phyloP scores from a whole-genome alignment of 2,113 vertebrate genomes.

The Plecotus auritus region DNA sequence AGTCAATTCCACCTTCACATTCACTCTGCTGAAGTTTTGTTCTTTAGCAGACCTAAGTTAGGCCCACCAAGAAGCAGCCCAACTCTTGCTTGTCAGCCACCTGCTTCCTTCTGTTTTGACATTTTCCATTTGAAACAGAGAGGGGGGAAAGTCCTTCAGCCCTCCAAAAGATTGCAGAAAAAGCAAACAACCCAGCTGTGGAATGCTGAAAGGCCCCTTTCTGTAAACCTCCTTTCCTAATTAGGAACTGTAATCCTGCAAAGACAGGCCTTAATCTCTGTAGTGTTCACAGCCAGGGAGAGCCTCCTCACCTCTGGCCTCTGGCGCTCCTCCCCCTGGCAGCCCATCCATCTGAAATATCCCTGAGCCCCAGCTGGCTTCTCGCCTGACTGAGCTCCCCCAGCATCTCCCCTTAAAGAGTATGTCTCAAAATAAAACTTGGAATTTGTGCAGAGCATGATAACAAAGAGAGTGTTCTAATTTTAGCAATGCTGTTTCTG shows the following conservation, averaged over 20 bases:
- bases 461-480: neutral
- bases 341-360: neutral
- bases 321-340: conserved; percentile 16
- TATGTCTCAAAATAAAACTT: neutral
- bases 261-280: conserved; percentile 47
- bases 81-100: neutral
- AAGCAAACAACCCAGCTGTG: conserved; percentile 28
- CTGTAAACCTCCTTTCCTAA: conserved; percentile 61
- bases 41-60: neutral
- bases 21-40: neutral
- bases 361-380: neutral
- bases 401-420: neutral
- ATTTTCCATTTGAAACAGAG: conserved; percentile 27
- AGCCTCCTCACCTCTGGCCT: conserved; percentile 17
- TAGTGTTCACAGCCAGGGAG: neutral
- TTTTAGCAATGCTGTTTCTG: neutral
- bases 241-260: conserved; percentile 66
- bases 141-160: neutral
- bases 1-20: neutral
- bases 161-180: neutral
- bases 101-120: neutral
- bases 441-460: neutral
- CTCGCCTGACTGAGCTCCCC: neutral
- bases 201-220: conserved; percentile 55
- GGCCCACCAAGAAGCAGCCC: neutral